These are phyloP conservation scores for Alviniconcha strummeri DNA, from an alignment of 2,888 invertebrate species.

Conservation along the genomic window DNA sequence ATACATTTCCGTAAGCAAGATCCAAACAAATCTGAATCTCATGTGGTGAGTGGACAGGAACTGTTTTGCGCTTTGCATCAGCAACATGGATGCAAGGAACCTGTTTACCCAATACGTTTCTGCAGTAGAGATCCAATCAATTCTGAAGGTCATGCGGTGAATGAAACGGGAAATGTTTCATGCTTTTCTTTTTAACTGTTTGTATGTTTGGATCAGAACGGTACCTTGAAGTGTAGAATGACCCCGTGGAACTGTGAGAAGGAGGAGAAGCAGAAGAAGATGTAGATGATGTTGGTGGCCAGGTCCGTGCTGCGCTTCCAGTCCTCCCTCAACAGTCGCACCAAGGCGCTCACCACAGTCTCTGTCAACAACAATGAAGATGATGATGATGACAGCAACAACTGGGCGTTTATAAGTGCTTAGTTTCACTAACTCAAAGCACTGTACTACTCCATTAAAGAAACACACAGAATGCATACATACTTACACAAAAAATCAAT, in stretches of 20 bases:
- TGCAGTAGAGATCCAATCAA: too few relatives aligned
- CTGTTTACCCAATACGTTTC: too few relatives aligned
- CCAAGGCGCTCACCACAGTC: conserved; percentile 94
- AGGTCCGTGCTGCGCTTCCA: conserved; percentile 97
- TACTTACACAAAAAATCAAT: too few relatives aligned
- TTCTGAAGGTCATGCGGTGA: too few relatives aligned
- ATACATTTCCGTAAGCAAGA: too few relatives aligned
- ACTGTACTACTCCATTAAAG: not conserved
- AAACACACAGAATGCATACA: not conserved
- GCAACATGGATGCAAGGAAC: too few relatives aligned
- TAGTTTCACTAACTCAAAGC: not conserved
- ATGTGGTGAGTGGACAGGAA: too few relatives aligned
- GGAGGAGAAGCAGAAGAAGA: conserved; percentile 97
- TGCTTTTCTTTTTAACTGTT: too few relatives aligned
- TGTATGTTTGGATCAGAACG: too few relatives aligned
- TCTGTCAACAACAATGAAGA: conserved; percentile 73
- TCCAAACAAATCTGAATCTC: too few relatives aligned
- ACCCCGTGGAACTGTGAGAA: conserved; percentile 96
- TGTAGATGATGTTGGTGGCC: conserved; percentile 96
- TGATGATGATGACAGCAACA: not conserved
- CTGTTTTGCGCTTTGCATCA: too few relatives aligned
- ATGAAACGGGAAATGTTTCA: too few relatives aligned
- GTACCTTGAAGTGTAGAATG: conserved; percentile 91
- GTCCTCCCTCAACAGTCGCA: conserved; percentile 96
- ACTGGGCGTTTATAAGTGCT: not conserved